These are phyloP conservation scores for Meiosimyza platycephala DNA, from an alignment of 2,888 invertebrate species.

Conservation along the genomic window DNA sequence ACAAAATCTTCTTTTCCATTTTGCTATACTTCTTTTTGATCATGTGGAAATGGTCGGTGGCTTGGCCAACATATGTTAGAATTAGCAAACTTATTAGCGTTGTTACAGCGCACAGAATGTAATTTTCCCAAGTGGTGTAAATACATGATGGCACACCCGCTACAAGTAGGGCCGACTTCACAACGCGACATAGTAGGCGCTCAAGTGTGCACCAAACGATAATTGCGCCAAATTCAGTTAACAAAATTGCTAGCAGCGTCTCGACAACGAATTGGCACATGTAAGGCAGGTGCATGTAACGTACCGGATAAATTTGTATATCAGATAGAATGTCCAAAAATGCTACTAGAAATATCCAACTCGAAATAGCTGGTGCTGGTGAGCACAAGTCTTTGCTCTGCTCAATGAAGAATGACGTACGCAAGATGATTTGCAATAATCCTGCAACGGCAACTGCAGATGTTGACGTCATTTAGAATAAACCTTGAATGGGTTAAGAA, in stretches of 20 bases:
- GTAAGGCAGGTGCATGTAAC: conserved; percentile 53
- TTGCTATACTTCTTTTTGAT: conserved; percentile 42
- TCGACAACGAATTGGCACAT: conserved; percentile 50
- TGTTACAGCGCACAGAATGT: conserved; percentile 43
- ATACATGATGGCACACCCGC: conserved; percentile 36
- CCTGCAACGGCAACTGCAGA: conserved; percentile 49
- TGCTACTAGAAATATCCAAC: conserved; percentile 55
- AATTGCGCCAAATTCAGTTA: conserved; percentile 52
- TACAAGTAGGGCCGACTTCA: conserved; percentile 38
- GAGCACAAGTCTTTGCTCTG: conserved; percentile 55
- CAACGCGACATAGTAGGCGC: conserved; percentile 40
- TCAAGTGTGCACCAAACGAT: conserved; percentile 57
- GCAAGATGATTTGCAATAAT: conserved; percentile 49
- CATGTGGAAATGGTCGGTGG: conserved; percentile 47
- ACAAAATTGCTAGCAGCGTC: conserved; percentile 46
- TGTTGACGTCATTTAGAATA: conserved; percentile 45
- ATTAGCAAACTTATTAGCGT: conserved; percentile 43
- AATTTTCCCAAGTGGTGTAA: conserved; percentile 41
- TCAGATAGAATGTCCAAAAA: conserved; percentile 52
- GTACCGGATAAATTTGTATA: conserved; percentile 50
- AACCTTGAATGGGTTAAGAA: too few species aligned
- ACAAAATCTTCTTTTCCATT: conserved; percentile 38
- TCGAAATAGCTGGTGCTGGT: conserved; percentile 52
- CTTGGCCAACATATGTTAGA: conserved; percentile 43
- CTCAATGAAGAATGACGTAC: conserved; percentile 51